phyloP scores from a whole-genome alignment of 2,888 invertebrate species.

The Herminia tarsipennalis region DNA sequence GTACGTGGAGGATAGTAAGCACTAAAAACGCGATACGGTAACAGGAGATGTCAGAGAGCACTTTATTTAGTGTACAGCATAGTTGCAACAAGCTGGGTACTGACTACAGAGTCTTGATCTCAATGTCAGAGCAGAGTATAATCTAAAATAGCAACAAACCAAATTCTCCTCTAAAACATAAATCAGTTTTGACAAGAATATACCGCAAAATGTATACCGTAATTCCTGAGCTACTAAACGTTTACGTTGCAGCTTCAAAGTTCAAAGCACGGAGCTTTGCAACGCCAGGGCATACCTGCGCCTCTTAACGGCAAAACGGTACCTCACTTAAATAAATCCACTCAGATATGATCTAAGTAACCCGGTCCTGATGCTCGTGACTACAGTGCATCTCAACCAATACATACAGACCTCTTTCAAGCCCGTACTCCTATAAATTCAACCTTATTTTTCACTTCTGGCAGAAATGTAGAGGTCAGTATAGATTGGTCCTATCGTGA shows the following conservation, averaged over 20 bases:
- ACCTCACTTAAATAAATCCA: slow-evolving; percentile 50
- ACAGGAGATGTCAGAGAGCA: too few relatives aligned
- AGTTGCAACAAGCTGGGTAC: too few relatives aligned
- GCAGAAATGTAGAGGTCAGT: slow-evolving; percentile 5
- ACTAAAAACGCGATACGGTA: too few relatives aligned
- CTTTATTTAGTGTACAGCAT: too few relatives aligned
- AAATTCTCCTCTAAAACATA: not conserved
- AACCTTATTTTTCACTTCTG: not conserved
- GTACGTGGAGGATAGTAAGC: too few relatives aligned
- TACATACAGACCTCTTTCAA: slow-evolving; percentile 16
- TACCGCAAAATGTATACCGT: slow-evolving; percentile 12
- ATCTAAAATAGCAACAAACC: too few relatives aligned
- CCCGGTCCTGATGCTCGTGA: slow-evolving; percentile 45
- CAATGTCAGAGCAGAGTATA: too few relatives aligned
- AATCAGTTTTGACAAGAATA: slow-evolving; percentile 6
- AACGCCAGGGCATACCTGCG: slow-evolving; percentile 25
- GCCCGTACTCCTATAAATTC: slow-evolving; percentile 9
- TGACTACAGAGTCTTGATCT: too few relatives aligned
- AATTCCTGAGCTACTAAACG: slow-evolving; percentile 11
- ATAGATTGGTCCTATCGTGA: slow-evolving; percentile 12
- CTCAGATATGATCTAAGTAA: slow-evolving; percentile 51
- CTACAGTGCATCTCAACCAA: slow-evolving; percentile 34
- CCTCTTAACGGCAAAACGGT: slow-evolving; percentile 41
- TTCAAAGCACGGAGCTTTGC: slow-evolving; percentile 35
- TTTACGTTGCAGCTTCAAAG: slow-evolving; percentile 25